Evolutionary conservation across 2,113 vertebrate species (phyloP), one percentile per base, ranked within the genome.

Genomic region (Acrocephalus kingi): DNA sequence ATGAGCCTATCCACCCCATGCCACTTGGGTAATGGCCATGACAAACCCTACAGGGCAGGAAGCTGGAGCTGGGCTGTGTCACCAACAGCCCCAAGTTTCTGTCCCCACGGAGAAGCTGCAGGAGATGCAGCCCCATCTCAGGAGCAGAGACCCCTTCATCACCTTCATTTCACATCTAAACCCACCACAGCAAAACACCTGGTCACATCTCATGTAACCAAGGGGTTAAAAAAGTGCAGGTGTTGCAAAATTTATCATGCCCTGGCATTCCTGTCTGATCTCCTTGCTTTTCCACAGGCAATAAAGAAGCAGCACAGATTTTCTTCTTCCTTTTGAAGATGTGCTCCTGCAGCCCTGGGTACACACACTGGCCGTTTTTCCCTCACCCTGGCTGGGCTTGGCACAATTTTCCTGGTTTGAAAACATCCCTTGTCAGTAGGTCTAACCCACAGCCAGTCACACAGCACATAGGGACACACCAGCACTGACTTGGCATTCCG

Each of bases 381-480:
- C 30, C 11, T 83, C 67, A 25, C 8, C 51, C 51, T 27, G 13
- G 6, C 15, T 2, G 4, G 37, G 49, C 13, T 56, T 49, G 43
- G 51, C 41, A 56, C 28, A 19, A 4, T 23, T 89, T 82, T 49
- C 46, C 63, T 25, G 6, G 10, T 37, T 27, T 19, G 54, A 31
- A 43, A 51, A 13, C 0, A 0, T 6, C 39, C 85, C 23, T 56
- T 27, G 14, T 1, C 51, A 75, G 46, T 48, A 68, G 48, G 20
- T 33, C 21, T 12, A 5, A 17, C 23, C 64, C 4, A 0, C 31
- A 31, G 59, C 55, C 11, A 15, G 48, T 33, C 54, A 25, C 31
- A 1, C 6, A 37, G 79, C 61, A 49, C 0, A 0, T 0, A 1
- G 39, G 49, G 73, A 61, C 39, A 22, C 5, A 0, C 11, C 11